Percentiles rank a stretch among this genome's conserved stretches.
Conservation (phyloP, 2,113 vertebrate species). For the Lutjanus erythropterus region DNA sequence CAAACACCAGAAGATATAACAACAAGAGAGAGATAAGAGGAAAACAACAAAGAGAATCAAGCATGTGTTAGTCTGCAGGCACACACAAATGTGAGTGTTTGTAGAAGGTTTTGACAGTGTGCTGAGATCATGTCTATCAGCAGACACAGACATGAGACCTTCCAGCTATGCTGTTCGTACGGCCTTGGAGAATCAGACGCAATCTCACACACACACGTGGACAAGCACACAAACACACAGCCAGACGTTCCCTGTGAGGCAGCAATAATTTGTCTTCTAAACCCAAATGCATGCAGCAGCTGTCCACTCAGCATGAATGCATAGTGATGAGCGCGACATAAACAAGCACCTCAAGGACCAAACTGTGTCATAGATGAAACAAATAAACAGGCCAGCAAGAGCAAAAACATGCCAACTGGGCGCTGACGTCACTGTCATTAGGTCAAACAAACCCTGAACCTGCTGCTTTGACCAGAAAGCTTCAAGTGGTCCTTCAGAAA, state of each 20-base stretch:
- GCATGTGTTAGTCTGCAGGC: not conserved
- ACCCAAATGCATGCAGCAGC: constrained; percentile 30
- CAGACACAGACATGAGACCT: constrained; percentile 41
- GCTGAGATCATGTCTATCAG: constrained; percentile 37
- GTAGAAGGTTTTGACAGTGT: constrained; percentile 9
- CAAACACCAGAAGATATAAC: not conserved
- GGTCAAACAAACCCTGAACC: constrained; percentile 4
- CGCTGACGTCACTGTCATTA: constrained; percentile 30
- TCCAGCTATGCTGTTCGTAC: constrained; percentile 30
- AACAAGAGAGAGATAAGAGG: not conserved
- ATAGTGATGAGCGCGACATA: constrained; percentile 22
- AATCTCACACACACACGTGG: not conserved
- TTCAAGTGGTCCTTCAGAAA: constrained; percentile 3
- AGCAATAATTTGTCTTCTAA: constrained; percentile 31
- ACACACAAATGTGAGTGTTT: not conserved
- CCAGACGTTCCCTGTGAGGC: constrained; percentile 11
- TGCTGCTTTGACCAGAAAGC: not conserved
- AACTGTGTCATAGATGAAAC: constrained; percentile 15
- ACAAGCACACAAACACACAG: constrained; percentile 19
- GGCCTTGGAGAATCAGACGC: constrained; percentile 19
- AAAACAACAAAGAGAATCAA: constrained; percentile 1
- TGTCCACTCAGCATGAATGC: constrained; percentile 30
- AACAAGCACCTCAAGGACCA: constrained; percentile 33
- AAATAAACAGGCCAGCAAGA: constrained; percentile 14
- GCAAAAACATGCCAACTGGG: constrained; percentile 25